These are phyloP conservation scores for Alitta virens DNA, from an alignment of 2,888 invertebrate genomes.

Conservation along the genomic window DNA sequence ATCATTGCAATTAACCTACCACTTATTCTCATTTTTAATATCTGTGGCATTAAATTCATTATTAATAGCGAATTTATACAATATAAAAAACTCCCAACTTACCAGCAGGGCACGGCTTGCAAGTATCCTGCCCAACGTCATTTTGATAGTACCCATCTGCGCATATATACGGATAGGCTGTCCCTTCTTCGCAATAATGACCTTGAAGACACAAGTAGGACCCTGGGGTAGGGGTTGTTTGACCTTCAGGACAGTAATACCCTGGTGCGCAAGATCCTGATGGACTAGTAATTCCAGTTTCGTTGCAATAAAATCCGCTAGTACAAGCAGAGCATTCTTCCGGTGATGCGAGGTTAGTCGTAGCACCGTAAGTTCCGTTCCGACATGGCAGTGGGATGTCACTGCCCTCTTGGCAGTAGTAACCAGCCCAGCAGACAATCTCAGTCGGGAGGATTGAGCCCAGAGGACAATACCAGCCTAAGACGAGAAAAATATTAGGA, in stretches of 20 bases:
- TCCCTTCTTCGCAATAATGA: conserved; percentile 44
- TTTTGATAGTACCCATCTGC: conserved; percentile 48
- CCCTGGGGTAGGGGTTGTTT: conserved; percentile 39
- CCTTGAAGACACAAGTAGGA: conserved; percentile 43
- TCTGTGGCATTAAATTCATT: no score
- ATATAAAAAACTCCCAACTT: no score
- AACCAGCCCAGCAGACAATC: conserved; percentile 33
- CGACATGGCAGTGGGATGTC: conserved; percentile 36
- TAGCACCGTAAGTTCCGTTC: conserved; percentile 48
- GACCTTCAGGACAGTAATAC: conserved; percentile 42
- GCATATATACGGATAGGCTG: conserved; percentile 38
- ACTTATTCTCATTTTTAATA: no score
- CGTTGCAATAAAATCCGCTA: conserved; percentile 48
- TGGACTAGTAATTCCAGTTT: conserved; percentile 30
- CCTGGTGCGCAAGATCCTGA: conserved; percentile 44
- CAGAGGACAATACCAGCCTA: conserved; percentile 45
- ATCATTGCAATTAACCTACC: no score
- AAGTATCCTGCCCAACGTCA: conserved; percentile 36
- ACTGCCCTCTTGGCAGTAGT: conserved; percentile 42
- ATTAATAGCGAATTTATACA: no score
- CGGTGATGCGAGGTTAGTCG: conserved; percentile 21
- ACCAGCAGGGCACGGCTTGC: conserved; percentile 49
- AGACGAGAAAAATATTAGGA: no score
- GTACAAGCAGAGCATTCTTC: conserved; percentile 45
- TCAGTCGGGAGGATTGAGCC: conserved; percentile 35